Evolutionary conservation across 1,140 invertebrate genomes (phyloP).

Genomic region (Trachymyrmex cornetzi): DNA sequence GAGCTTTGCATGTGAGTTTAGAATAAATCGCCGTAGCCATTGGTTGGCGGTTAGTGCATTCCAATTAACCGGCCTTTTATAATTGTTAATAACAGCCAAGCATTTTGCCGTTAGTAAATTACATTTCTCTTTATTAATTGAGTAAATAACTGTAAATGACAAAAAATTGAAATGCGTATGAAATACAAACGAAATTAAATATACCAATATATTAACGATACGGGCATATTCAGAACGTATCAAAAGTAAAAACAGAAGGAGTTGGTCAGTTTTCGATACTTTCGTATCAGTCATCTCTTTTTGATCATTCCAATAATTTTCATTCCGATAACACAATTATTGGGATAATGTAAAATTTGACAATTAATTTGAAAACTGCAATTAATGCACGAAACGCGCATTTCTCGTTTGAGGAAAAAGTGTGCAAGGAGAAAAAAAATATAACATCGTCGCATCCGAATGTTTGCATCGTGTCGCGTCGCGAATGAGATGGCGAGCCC

Average conservation of each 20-base stretch:
- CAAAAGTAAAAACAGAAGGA: not conserved
- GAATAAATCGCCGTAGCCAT: constrained; percentile 3
- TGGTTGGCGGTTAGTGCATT: not conserved
- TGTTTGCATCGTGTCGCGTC: constrained; percentile 41
- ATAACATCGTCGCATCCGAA: constrained; percentile 26
- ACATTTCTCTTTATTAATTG: constrained; percentile 28
- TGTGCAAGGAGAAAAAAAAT: not conserved
- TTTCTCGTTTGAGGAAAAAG: not conserved
- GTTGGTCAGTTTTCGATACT: not conserved
- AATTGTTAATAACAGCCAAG: not conserved
- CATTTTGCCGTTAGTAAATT: constrained; percentile 15
- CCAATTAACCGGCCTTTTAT: constrained; percentile 34
- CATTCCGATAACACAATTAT: not conserved
- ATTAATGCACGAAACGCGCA: not conserved
- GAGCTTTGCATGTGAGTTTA: constrained; percentile 1
- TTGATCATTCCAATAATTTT: not conserved
- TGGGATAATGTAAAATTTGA: not conserved
- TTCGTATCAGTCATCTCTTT: not conserved
- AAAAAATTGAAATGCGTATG: not conserved
- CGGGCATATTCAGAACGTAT: not conserved
- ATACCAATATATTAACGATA: not conserved
- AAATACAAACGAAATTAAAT: constrained; percentile 30
- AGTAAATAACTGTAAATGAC: constrained; percentile 1
- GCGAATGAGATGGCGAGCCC: not conserved
- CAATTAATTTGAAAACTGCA: constrained; percentile 12